A percentile compares a stretch with the other conserved stretches of the same genome.
Conservation (phyloP, 2,888 invertebrate species). For the Strigamia maritima region DNA sequence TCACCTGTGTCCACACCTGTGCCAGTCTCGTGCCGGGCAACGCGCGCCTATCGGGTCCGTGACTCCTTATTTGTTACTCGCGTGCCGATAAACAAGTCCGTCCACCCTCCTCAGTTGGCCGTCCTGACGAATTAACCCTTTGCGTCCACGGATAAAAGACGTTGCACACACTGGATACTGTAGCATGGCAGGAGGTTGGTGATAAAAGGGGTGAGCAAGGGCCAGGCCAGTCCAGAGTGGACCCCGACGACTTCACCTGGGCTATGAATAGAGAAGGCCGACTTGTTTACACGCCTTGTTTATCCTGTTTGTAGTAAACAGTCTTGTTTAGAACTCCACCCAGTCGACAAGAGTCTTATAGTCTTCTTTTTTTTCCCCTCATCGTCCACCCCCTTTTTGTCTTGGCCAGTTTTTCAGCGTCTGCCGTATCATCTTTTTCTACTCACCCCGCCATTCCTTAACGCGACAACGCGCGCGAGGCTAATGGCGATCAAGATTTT, state of each 20-base stretch:
- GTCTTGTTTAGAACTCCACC: conserved; percentile 2
- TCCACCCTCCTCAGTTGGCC: conserved; percentile 14
- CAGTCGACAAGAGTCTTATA: neutral
- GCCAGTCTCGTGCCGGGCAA: neutral
- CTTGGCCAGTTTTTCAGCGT: conserved; percentile 19
- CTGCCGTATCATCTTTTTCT: neutral
- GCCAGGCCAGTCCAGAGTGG: neutral
- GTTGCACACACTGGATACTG: conserved; percentile 22
- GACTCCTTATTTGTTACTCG: conserved; percentile 22
- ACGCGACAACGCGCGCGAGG: neutral
- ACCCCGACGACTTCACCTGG: conserved; percentile 29
- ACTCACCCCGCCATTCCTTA: neutral
- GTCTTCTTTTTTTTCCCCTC: neutral
- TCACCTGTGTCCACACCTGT: conserved; percentile 19
- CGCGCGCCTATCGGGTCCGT: conserved; percentile 1
- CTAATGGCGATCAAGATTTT: neutral
- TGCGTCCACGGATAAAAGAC: conserved; percentile 19
- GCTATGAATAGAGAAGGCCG: conserved; percentile 11
- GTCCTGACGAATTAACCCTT: conserved; percentile 39
- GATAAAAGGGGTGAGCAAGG: conserved; percentile 13
- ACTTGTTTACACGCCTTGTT: conserved; percentile 29
- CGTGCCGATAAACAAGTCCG: conserved; percentile 18
- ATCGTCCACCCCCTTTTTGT: neutral
- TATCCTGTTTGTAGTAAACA: conserved; percentile 27
- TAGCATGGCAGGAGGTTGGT: conserved; percentile 20